Evolutionary conservation across 2,888 invertebrate genomes (phyloP).

Genomic region (Meiosimyza platycephala): DNA sequence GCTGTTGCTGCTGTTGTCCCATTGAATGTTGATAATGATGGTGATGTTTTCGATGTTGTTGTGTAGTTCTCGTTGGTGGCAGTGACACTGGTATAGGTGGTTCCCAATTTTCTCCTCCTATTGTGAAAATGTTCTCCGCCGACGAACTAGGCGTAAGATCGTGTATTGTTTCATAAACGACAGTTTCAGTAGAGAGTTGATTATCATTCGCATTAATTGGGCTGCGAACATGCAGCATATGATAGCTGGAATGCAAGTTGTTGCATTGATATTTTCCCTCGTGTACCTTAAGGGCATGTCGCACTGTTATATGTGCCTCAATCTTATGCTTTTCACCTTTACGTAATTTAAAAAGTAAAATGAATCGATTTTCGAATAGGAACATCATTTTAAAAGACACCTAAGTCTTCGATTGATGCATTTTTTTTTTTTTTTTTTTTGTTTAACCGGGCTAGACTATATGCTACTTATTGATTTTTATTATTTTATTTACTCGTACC

Average conservation of each 20-base stretch:
- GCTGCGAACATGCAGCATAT: constrained; percentile 59
- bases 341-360: constrained; percentile 14
- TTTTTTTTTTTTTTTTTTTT: too few relatives aligned
- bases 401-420: too few relatives aligned
- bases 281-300: constrained; percentile 64
- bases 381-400: too few relatives aligned
- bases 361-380: too few relatives aligned
- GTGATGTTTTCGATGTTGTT: constrained; percentile 45
- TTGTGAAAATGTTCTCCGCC: constrained; percentile 49
- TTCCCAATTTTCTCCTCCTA: constrained; percentile 47
- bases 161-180: constrained; percentile 58
- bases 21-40: constrained; percentile 45
- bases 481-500: too few relatives aligned
- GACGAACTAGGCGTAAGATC: constrained; percentile 58
- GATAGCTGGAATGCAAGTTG: constrained; percentile 57
- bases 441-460: too few relatives aligned
- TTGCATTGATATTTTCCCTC: constrained; percentile 67
- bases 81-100: constrained; percentile 27
- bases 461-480: too few relatives aligned
- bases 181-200: constrained; percentile 54
- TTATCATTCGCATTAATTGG: constrained; percentile 28
- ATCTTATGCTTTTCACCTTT: constrained; percentile 66
- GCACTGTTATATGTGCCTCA: constrained; percentile 64
- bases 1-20: constrained; percentile 32
- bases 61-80: constrained; percentile 37